Percentiles rank a stretch among this genome's conserved stretches.
These are phyloP conservation scores for Gymnopithys bicolor DNA, from an alignment of 2,797 vertebrate species.

Conservation along the genomic window DNA sequence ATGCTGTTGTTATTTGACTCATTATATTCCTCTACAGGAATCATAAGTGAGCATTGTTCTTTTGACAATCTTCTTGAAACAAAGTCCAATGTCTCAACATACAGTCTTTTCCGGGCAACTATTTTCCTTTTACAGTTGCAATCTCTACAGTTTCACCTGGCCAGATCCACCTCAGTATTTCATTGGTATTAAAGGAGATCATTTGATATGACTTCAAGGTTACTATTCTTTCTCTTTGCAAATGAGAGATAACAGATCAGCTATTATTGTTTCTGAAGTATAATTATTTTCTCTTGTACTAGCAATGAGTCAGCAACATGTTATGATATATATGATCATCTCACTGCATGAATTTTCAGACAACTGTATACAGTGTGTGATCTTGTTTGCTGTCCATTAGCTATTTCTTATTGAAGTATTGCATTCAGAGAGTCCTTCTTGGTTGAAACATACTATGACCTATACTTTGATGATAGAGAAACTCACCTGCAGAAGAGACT, in stretches of 20 bases:
- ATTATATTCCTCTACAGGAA: not conserved
- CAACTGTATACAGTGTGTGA: not conserved
- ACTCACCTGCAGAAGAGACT: not conserved
- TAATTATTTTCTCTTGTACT: constrained; percentile 1
- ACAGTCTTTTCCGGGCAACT: not conserved
- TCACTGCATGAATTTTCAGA: not conserved
- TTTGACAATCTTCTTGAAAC: not conserved
- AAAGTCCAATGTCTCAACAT: not conserved
- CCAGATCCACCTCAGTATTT: not conserved
- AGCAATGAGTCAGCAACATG: constrained; percentile 15
- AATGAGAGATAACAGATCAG: constrained; percentile 21
- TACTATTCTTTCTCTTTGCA: constrained; percentile 11
- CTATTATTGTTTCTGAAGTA: not conserved
- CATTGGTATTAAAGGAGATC: not conserved
- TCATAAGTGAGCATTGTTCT: not conserved
- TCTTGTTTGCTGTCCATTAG: not conserved
- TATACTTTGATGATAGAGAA: not conserved
- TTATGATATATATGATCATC: not conserved
- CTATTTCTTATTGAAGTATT: not conserved
- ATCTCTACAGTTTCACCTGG: not conserved
- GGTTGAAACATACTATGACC: not conserved
- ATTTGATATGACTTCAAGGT: constrained; percentile 15
- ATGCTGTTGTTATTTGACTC: not conserved
- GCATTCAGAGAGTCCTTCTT: not conserved
- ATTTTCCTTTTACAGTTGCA: not conserved